phyloP scores from a whole-genome alignment of 2,797 vertebrate genomes.

The Anguilla obscura region DNA sequence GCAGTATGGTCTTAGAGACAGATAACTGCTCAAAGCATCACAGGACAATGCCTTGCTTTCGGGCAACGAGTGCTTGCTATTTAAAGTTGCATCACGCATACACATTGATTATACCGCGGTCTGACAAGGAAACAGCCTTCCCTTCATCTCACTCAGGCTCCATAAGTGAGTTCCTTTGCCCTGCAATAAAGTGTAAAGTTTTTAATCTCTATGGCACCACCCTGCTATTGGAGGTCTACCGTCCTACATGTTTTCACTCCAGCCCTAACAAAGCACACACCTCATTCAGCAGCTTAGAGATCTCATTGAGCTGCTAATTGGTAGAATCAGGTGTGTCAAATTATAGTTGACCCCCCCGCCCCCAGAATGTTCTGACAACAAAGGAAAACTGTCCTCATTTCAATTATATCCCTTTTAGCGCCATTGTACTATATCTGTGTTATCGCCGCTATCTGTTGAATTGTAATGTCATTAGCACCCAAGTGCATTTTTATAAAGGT shows the following conservation, averaged over 20 bases:
- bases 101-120: slow-evolving; percentile 75
- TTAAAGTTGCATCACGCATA: slow-evolving; percentile 76
- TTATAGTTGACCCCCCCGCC: not conserved
- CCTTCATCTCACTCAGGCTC: slow-evolving; percentile 65
- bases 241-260: too few species aligned
- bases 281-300: too few species aligned
- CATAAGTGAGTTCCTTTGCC: slow-evolving; percentile 53
- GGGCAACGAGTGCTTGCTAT: slow-evolving; percentile 78
- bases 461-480: not conserved
- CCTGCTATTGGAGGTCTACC: slow-evolving; percentile 32
- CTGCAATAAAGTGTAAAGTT: too few species aligned
- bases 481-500: not conserved
- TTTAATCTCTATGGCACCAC: slow-evolving; percentile 54
- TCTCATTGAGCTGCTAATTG: too few species aligned
- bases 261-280: too few species aligned
- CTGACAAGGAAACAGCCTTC: slow-evolving; percentile 47
- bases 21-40: slow-evolving; percentile 72
- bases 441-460: not conserved
- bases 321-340: not conserved
- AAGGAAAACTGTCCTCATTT: not conserved
- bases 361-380: not conserved
- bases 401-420: not conserved
- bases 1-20: slow-evolving; percentile 67
- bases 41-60: slow-evolving; percentile 75
- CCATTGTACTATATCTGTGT: not conserved